Percentiles rank a stretch among this genome's conserved stretches.
phyloP scores from a whole-genome alignment of 2,888 invertebrate species.

The Orthosia cruda region DNA sequence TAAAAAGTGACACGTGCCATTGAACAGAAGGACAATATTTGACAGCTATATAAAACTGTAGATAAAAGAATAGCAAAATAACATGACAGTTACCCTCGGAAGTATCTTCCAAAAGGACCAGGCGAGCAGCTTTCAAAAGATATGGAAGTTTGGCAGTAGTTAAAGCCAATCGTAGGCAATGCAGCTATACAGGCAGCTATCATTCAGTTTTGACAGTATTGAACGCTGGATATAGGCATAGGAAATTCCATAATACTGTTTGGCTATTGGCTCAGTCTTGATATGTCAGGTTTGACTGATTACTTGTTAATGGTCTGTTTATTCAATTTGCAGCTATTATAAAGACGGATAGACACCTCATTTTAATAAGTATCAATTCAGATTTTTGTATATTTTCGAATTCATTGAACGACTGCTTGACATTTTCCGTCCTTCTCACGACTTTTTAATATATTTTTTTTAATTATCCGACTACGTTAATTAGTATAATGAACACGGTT shows the following conservation, averaged over 20 bases:
- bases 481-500: too few relatives aligned
- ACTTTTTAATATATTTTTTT: background rate
- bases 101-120: slow-evolving; percentile 6
- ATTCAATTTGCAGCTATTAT: slow-evolving; percentile 1
- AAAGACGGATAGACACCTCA: background rate
- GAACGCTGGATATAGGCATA: slow-evolving; percentile 11
- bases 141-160: slow-evolving; percentile 12
- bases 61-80: background rate
- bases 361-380: background rate
- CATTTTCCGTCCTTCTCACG: background rate
- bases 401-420: background rate
- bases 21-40: background rate
- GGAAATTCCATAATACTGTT: slow-evolving; percentile 30
- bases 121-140: slow-evolving; percentile 16
- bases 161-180: slow-evolving; percentile 15
- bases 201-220: slow-evolving; percentile 39
- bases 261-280: slow-evolving; percentile 24
- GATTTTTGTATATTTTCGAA: background rate
- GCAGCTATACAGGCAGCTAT: slow-evolving; percentile 3
- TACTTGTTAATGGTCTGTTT: slow-evolving; percentile 31
- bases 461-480: background rate
- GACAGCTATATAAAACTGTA: background rate
- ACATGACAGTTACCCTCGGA: background rate
- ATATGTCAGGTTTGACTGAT: slow-evolving; percentile 32
- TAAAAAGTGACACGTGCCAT: background rate